Evolutionary conservation across 2,113 vertebrate species (phyloP).

Genomic region (Melanotaenia duboulayi): DNA sequence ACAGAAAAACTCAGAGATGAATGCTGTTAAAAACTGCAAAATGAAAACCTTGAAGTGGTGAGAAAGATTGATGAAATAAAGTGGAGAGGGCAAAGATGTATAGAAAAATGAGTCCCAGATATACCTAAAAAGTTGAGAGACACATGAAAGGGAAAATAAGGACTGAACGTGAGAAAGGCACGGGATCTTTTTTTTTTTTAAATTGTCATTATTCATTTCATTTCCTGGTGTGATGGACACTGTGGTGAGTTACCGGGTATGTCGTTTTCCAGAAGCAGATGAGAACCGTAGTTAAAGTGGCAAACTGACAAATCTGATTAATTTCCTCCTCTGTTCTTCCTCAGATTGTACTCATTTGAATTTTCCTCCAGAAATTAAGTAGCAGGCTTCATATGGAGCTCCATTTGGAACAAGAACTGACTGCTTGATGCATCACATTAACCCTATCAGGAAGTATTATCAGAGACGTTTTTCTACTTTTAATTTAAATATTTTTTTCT

Average conservation of each 20-base stretch:
- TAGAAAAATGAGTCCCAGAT: slow-evolving; percentile 24
- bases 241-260: slow-evolving; percentile 29
- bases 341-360: slow-evolving; percentile 29
- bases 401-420: slow-evolving; percentile 24
- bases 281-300: slow-evolving; percentile 19
- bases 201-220: slow-evolving; percentile 32
- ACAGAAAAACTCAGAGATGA: neutral
- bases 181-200: neutral
- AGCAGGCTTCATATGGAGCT: slow-evolving; percentile 9
- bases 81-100: slow-evolving; percentile 12
- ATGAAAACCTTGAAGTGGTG: slow-evolving; percentile 22
- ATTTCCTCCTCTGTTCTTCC: slow-evolving; percentile 35
- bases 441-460: neutral
- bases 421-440: slow-evolving; percentile 21
- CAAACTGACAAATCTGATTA: slow-evolving; percentile 42
- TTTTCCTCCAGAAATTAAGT: slow-evolving; percentile 26
- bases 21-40: slow-evolving; percentile 6
- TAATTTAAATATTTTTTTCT: neutral
- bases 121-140: slow-evolving; percentile 20
- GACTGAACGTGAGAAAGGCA: neutral
- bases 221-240: slow-evolving; percentile 37
- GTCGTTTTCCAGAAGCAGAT: slow-evolving; percentile 32
- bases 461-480: neutral
- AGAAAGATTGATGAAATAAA: slow-evolving; percentile 40
- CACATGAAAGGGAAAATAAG: neutral